Evolutionary conservation across 2,113 vertebrate species (phyloP), one percentile per base, ranked within the genome.

Genomic region (Mus musculus): DNA sequence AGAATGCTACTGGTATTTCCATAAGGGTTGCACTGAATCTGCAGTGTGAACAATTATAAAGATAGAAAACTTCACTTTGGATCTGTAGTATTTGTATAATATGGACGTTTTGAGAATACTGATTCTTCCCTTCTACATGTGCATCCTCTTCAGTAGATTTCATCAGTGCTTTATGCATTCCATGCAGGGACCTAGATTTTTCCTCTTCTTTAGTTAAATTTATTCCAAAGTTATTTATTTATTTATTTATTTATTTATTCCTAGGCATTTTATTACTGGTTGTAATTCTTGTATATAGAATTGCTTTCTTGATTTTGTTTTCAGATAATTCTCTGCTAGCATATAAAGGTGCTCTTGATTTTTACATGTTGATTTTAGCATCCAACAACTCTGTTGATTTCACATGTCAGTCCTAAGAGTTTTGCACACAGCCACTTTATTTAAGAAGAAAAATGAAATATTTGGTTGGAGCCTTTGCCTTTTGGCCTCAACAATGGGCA

Each of bases 361-460:
- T 63, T 52, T 67, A 30, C 5, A 30, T 91, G 46, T 26, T 28
- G 12, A 56, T 72, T 82, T 92, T 85, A 61, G 13, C 24, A n/a
- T 82, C 11, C 63, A 72, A 69, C 4, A 72, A 46, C n/a, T 82
- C 28, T 92, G 54, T 42, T 73, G 65, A 85, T 42, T 84, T 71
- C 17, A 80, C 11, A 86, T 76, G 20, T 65, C 17, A 65, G 33
- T 30, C 22, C 39, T 61, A 75, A 63, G 14, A 36, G 26, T 92
- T 96, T 73, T 92, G 59, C 28, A 42, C 19, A 96, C 17, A 90
- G 80, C 52, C 46, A 33, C 42, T 56, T 94, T 96, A 96, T 96
- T 97, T 93, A 89, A 96, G 59, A 67, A 36, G 77, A 80, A 90
- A 77, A 81, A 88, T 90, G 36, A 96, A 95, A 94, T 94, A 95